Percentiles rank a stretch among this genome's conserved stretches.
phyloP scores from a whole-genome alignment of 2,113 vertebrate species.

The Acrocephalus arundinaceus region DNA sequence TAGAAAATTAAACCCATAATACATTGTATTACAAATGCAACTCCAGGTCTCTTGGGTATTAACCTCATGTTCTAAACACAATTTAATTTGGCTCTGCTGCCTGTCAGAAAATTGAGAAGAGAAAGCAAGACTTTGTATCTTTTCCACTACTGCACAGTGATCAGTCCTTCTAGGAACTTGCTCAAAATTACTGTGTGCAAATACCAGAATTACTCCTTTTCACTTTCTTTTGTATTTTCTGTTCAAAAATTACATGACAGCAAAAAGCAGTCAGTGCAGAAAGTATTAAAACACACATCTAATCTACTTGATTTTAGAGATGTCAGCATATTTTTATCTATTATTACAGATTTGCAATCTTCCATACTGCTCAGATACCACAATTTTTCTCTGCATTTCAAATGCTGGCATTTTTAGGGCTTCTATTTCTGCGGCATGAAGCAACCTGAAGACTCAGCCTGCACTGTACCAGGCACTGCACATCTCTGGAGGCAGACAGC shows the following conservation, averaged over 20 bases:
- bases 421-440: accelerated
- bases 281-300: constrained; percentile 50
- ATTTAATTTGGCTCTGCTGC: constrained; percentile 33
- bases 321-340: constrained; percentile 47
- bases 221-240: constrained; percentile 42
- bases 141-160: background rate
- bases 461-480: accelerated
- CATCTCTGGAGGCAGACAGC: background rate
- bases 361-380: background rate
- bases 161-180: background rate
- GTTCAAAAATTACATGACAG: constrained; percentile 43
- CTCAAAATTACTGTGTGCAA: constrained; percentile 17
- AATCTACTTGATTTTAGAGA: constrained; percentile 50
- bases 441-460: background rate
- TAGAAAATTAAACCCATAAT: constrained; percentile 50
- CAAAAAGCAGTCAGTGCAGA: constrained; percentile 35
- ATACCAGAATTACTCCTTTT: constrained; percentile 22
- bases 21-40: constrained; percentile 15
- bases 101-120: background rate
- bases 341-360: constrained; percentile 39
- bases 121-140: constrained; percentile 10
- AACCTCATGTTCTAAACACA: constrained; percentile 36
- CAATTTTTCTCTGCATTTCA: background rate
- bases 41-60: constrained; percentile 34
- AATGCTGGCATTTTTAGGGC: background rate